phyloP scores from a whole-genome alignment of 2,113 vertebrate species.

The Patagioenas fasciata region DNA sequence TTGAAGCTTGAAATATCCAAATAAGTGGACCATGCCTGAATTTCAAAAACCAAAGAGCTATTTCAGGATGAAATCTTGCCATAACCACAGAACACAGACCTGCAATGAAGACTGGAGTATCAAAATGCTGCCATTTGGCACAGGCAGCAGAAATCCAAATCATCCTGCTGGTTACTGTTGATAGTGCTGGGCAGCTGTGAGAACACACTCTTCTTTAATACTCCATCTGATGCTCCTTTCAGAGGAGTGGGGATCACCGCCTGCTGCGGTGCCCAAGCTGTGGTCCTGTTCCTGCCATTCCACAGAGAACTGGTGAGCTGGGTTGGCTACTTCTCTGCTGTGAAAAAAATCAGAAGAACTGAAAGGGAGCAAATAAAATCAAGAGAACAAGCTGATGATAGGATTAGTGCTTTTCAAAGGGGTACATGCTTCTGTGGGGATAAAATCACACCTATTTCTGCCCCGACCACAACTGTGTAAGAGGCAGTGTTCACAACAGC shows the following conservation, averaged over 20 bases:
- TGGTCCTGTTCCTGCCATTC: not conserved
- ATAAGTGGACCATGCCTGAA: not conserved
- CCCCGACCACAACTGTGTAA: not conserved
- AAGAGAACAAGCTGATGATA: not conserved
- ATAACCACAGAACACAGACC: constrained; percentile 46
- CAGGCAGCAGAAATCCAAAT: not conserved
- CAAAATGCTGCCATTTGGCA: constrained; percentile 16
- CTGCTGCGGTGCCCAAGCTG: not conserved
- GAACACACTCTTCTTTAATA: constrained; percentile 40
- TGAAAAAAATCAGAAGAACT: not conserved
- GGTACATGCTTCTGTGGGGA: not conserved
- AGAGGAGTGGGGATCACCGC: not conserved
- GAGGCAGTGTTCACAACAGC: not conserved
- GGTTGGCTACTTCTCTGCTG: not conserved
- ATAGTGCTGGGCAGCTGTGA: not conserved
- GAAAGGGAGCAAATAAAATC: not conserved
- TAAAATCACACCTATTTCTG: not conserved
- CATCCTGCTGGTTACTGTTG: not conserved
- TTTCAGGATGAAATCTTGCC: constrained; percentile 28
- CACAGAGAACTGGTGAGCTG: not conserved
- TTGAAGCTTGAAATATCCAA: constrained; percentile 19
- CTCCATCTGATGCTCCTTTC: constrained; percentile 21
- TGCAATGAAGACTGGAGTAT: not conserved
- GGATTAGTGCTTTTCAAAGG: not conserved
- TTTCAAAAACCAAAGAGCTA: constrained; percentile 11